A percentile compares a stretch with the other conserved stretches of the same genome.
These are phyloP conservation scores for Pseudomyrmex gracilis DNA, from an alignment of 1,140 invertebrate genomes.

Conservation along the genomic window DNA sequence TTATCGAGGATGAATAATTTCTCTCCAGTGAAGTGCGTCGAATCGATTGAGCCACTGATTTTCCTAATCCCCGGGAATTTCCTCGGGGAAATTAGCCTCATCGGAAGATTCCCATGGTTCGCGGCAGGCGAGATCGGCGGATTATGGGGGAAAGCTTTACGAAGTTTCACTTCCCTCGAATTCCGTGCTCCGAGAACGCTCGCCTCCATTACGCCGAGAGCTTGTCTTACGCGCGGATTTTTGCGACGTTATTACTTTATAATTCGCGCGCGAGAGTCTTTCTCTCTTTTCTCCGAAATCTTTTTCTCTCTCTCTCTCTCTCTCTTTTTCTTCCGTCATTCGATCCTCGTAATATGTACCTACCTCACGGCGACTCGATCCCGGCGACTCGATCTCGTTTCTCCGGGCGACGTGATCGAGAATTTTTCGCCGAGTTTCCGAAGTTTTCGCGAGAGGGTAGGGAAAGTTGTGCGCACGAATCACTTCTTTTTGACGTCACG, in stretches of 20 bases:
- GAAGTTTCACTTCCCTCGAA: conserved; percentile 69
- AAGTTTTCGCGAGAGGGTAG: conserved; percentile 4
- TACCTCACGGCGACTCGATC: not conserved
- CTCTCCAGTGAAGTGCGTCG: conserved; percentile 63
- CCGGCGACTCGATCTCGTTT: conserved; percentile 2
- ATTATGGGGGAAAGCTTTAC: conserved; percentile 69
- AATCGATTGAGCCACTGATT: conserved; percentile 76
- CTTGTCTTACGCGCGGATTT: conserved; percentile 54
- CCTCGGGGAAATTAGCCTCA: conserved; percentile 77
- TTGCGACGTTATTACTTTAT: conserved; percentile 58
- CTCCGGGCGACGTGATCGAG: conserved; percentile 27
- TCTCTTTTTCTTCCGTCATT: not conserved
- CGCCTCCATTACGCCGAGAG: not conserved
- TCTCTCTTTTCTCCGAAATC: conserved; percentile 4
- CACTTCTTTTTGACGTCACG: conserved; percentile 52
- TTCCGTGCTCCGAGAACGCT: conserved; percentile 27
- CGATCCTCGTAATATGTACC: not conserved
- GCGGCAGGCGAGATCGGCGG: conserved; percentile 71
- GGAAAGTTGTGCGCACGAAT: conserved; percentile 31
- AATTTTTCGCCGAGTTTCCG: conserved; percentile 45
- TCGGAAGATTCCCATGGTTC: conserved; percentile 76
- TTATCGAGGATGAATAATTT: conserved; percentile 77
- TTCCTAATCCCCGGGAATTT: conserved; percentile 75
- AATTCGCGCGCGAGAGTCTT: conserved; percentile 35
- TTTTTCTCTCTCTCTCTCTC: not conserved